These are phyloP conservation scores for Cryptocheilus praepositus DNA, from an alignment of 2,888 invertebrate species.

Conservation along the genomic window DNA sequence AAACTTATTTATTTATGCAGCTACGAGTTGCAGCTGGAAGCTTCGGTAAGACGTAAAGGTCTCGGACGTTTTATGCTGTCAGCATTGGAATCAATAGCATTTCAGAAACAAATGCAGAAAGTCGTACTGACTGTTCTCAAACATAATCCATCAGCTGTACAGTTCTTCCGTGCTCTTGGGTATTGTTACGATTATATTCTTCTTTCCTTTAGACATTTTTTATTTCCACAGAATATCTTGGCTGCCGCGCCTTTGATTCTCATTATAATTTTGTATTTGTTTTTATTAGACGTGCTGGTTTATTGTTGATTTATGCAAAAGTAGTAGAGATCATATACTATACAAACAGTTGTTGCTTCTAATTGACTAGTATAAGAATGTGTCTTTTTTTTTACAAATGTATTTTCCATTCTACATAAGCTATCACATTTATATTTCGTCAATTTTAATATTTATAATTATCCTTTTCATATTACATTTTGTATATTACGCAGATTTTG, in stretches of 20 bases:
- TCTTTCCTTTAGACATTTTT: background rate
- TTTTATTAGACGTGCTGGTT: background rate
- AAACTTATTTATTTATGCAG: slow-evolving; percentile 74
- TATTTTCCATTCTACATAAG: slow-evolving; percentile 6
- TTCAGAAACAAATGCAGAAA: slow-evolving; percentile 84
- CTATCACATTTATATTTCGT: slow-evolving; percentile 4
- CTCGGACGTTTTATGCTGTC: slow-evolving; percentile 89
- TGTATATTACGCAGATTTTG: background rate
- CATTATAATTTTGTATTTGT: background rate
- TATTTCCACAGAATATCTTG: background rate
- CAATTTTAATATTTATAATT: slow-evolving; percentile 18
- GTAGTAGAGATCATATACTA: too few relatives aligned
- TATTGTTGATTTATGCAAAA: background rate
- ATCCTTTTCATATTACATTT: background rate
- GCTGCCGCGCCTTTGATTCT: background rate
- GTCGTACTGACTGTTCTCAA: slow-evolving; percentile 90
- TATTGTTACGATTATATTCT: slow-evolving; percentile 68
- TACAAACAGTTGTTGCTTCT: too few relatives aligned
- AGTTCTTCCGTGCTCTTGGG: slow-evolving; percentile 88
- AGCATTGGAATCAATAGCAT: slow-evolving; percentile 85
- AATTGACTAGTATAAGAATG: background rate
- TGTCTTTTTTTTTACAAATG: background rate
- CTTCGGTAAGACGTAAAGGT: slow-evolving; percentile 83
- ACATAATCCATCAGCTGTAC: slow-evolving; percentile 82
- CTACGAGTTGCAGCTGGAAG: slow-evolving; percentile 91